These are phyloP conservation scores for Botia almorhae DNA, from an alignment of 2,797 vertebrate genomes.

Conservation along the genomic window DNA sequence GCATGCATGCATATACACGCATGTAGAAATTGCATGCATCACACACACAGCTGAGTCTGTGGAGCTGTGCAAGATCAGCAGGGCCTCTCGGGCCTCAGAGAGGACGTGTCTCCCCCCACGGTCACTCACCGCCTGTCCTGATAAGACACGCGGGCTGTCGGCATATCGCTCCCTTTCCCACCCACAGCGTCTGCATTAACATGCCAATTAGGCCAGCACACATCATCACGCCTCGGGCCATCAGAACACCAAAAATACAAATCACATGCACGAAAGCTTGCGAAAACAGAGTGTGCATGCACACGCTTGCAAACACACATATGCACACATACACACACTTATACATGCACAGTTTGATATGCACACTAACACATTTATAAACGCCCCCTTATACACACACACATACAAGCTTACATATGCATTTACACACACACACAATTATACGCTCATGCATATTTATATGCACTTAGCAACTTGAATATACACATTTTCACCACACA, in stretches of 20 bases:
- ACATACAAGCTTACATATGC: not conserved
- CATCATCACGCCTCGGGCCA: constrained; percentile 49
- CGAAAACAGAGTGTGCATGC: not conserved
- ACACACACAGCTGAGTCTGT: constrained; percentile 36
- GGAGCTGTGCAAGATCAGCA: constrained; percentile 11
- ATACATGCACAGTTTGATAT: constrained; percentile 40
- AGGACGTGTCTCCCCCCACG: constrained; percentile 63
- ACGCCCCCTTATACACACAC: not conserved
- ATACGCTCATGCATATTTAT: no score
- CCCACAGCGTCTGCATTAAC: constrained; percentile 69
- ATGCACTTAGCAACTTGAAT: no score
- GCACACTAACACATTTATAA: not conserved
- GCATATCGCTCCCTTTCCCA: constrained; percentile 62
- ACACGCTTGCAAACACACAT: constrained; percentile 15
- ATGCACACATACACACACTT: not conserved
- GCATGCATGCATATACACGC: not conserved
- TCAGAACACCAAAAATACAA: constrained; percentile 30
- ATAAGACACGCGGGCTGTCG: constrained; percentile 66
- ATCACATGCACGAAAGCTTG: not conserved
- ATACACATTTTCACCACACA: no score
- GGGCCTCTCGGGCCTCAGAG: not conserved
- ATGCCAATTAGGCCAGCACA: constrained; percentile 73
- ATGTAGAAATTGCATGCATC: constrained; percentile 18
- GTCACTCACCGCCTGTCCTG: constrained; percentile 68
- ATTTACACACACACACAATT: not conserved